Base-by-base conservation (phyloP, 2,888 invertebrate genomes). In the Synanthedon vespiformis region DNA sequence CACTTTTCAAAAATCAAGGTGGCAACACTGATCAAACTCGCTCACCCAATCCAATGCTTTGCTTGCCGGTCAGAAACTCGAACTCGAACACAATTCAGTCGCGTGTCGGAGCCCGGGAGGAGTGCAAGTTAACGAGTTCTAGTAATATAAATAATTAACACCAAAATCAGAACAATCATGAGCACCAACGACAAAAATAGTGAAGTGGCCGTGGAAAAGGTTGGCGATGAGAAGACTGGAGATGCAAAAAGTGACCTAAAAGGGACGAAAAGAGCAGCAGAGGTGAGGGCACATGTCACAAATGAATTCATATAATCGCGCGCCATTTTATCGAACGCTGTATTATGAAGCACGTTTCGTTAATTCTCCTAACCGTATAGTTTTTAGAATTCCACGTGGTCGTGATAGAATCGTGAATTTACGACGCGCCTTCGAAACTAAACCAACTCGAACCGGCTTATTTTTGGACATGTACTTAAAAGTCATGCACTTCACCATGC, bases 191-290 rank as follows among this genome's bases (percentile, higher is more conserved):
- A 94, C 88, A 94, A 93, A 88, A 94, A 93, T 89, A 89, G 90
- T 78, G 94, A 94, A 89, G 94, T 94, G 86, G 93, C 93, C 71
- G 93, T 94, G 65, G 94, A 94, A 88, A 94, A 94, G 90, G 90
- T 90, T 78, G 94, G 93, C 77, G 94, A 94, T 74, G 93, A 94
- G 88, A 90, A 90, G 76, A 87, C 90, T 63, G 79, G 74, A 57
- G 93, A 94, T 78, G 90, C 92, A 54, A 94, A 94, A 89, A 92
- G 93, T 87, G 94, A 94, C 78, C 89, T 94, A 77, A 94, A 94
- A 89, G 94, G 94, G 88, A 93, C 93, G 78, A 95, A 95, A 89
- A 92, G 95, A 89, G 92, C 94, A 88, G 94, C 94, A 73, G 94
- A 94, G 92, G 94, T 94, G 87, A 92, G 93, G 91, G 74, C 79